Percentiles rank a stretch among this genome's conserved stretches.
Conservation (phyloP, 2,888 invertebrate genomes). For the Eilema caniola region DNA sequence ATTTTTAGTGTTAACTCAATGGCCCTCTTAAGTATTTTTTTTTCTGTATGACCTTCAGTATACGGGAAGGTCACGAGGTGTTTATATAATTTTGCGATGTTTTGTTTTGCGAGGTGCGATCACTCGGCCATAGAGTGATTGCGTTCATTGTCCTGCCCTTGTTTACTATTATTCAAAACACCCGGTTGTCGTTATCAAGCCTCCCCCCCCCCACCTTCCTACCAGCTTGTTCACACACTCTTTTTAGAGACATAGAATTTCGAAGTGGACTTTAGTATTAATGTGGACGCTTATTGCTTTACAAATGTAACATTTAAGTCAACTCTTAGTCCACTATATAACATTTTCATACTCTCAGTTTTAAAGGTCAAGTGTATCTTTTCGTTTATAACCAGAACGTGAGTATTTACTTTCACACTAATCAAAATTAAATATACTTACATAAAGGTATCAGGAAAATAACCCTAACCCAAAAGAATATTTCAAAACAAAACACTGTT, state of each 20-base stretch:
- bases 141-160: conserved; percentile 61
- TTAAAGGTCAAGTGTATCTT: not conserved
- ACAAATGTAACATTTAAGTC: conserved; percentile 25
- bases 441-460: not conserved
- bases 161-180: conserved; percentile 63
- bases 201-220: conserved; percentile 52
- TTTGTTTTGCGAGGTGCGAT: conserved; percentile 50
- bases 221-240: conserved; percentile 52
- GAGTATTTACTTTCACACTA: not conserved
- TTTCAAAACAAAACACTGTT: not conserved
- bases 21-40: conserved; percentile 40
- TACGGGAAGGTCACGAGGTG: conserved; percentile 75
- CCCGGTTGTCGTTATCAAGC: conserved; percentile 58
- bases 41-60: conserved; percentile 71
- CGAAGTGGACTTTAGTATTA: conserved; percentile 59
- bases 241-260: conserved; percentile 64
- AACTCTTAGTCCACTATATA: not conserved
- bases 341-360: not conserved
- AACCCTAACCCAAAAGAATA: not conserved
- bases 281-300: conserved; percentile 50
- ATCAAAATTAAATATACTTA: not conserved
- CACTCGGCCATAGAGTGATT: conserved; percentile 59
- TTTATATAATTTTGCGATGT: conserved; percentile 73
- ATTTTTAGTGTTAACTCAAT: not conserved
- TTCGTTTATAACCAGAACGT: not conserved